These are phyloP conservation scores for Lacerta viridis DNA, from an alignment of 2,797 vertebrate species.

Conservation along the genomic window DNA sequence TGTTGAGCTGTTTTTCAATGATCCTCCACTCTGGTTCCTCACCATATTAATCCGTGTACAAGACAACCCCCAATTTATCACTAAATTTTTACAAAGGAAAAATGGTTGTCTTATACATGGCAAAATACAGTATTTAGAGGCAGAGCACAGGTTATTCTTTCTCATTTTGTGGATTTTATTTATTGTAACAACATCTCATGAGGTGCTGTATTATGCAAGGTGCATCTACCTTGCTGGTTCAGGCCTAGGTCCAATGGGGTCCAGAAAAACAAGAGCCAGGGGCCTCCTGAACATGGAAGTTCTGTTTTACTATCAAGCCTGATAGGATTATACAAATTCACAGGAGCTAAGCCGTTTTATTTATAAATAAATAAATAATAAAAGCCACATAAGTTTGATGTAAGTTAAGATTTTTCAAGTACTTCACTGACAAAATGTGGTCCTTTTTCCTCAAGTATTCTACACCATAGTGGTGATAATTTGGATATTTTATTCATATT, in stretches of 20 bases:
- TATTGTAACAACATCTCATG: neutral
- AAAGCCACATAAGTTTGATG: neutral
- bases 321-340: neutral
- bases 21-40: too few species aligned
- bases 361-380: neutral
- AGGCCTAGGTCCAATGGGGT: neutral
- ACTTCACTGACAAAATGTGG: neutral
- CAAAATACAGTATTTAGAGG: neutral
- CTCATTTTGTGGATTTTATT: neutral
- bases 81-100: too few species aligned
- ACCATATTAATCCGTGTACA: neutral
- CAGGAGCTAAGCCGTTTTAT: neutral
- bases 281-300: neutral
- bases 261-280: neutral
- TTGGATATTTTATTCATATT: neutral
- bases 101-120: too few species aligned
- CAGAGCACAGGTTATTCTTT: neutral
- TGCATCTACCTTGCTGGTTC: too few species aligned
- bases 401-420: neutral
- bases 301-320: neutral
- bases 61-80: too few species aligned
- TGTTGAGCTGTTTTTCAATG: too few species aligned
- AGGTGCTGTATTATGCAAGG: neutral
- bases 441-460: constrained; percentile 22
- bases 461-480: constrained; percentile 32